Evolutionary conservation across 2,888 invertebrate species (phyloP).

Genomic region (Cephus spinipes): DNA sequence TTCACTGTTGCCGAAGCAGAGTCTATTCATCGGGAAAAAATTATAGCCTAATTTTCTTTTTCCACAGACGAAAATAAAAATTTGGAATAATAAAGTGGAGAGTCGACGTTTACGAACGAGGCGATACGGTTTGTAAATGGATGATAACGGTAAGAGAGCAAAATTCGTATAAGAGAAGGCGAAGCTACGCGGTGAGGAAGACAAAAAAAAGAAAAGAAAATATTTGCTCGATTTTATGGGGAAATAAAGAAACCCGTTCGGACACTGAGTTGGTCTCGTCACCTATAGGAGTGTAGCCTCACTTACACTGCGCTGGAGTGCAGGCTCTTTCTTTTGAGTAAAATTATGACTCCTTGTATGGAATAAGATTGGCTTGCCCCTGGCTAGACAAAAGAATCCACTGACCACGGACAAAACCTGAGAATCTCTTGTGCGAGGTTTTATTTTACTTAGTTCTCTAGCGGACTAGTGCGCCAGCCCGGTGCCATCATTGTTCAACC

Average conservation of each 20-base stretch:
- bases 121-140: neutral
- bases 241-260: neutral
- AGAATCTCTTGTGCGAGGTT: neutral
- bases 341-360: conserved; percentile 7
- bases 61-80: neutral
- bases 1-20: neutral
- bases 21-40: neutral
- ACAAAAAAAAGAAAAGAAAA: neutral
- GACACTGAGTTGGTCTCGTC: neutral
- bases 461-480: neutral
- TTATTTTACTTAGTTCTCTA: neutral
- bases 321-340: conserved; percentile 3
- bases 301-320: neutral
- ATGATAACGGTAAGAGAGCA: neutral
- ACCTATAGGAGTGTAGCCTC: neutral
- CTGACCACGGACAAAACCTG: neutral
- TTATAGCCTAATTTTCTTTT: neutral
- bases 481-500: neutral
- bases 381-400: neutral
- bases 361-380: neutral
- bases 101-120: neutral
- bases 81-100: neutral
- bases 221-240: conserved; percentile 2
- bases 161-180: neutral
- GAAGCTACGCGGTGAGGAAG: neutral